Conservation (phyloP, 2,888 invertebrate species). For the Schizaphis graminum region DNA sequence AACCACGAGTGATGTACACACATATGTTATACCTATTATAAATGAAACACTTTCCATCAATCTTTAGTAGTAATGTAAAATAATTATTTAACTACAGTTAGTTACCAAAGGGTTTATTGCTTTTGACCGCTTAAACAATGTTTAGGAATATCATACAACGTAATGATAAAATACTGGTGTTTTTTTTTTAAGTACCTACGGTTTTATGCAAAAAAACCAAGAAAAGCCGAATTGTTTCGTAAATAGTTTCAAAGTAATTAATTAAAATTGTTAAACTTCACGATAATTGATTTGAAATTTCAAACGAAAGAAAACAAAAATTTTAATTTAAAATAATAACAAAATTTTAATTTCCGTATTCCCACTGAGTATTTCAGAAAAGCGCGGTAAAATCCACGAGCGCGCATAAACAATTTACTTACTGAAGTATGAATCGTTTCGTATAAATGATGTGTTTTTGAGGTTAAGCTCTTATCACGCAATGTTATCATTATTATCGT, state of each 20-base stretch:
- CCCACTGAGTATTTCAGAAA: slow-evolving; percentile 33
- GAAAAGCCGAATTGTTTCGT: neutral
- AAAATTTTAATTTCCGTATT: neutral
- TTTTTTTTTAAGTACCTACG: neutral
- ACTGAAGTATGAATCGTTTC: slow-evolving; percentile 49
- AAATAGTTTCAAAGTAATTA: neutral
- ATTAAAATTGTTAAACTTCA: neutral
- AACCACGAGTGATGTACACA: neutral
- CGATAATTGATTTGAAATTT: neutral
- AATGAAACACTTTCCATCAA: neutral
- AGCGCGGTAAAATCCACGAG: slow-evolving; percentile 51
- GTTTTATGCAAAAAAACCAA: neutral
- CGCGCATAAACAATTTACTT: slow-evolving; percentile 60
- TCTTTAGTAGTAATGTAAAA: neutral
- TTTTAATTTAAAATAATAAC: neutral
- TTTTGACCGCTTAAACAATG: neutral
- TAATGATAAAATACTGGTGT: neutral
- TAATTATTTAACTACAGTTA: neutral
- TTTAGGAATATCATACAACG: neutral
- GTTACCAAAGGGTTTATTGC: neutral
- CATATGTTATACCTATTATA: neutral
- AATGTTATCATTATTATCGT: neutral
- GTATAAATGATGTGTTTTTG: neutral
- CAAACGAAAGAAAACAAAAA: neutral
- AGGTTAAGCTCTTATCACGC: slow-evolving; percentile 48